Percentiles rank a stretch among this genome's conserved stretches.
Conservation (phyloP, 2,113 vertebrate species). For the Lamprotornis superbus region DNA sequence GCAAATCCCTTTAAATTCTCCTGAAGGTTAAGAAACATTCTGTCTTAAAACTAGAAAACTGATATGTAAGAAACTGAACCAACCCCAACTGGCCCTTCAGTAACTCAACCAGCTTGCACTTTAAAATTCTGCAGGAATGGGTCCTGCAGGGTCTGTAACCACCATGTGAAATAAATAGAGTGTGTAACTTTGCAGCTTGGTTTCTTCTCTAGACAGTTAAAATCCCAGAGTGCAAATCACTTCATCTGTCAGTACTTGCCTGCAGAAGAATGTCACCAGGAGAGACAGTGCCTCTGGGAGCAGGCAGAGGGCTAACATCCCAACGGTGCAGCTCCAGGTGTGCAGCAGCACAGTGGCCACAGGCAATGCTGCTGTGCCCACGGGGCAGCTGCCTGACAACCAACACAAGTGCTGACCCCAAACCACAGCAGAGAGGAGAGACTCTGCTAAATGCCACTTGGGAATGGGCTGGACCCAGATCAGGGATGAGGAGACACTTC, state of each 20-base stretch:
- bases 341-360: neutral
- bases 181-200: neutral
- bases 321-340: neutral
- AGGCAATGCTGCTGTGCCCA: accelerated
- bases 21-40: neutral
- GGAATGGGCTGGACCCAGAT: accelerated
- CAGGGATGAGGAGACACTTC: neutral
- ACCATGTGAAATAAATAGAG: neutral
- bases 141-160: neutral
- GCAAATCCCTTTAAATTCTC: neutral
- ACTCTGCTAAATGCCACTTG: neutral
- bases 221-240: neutral
- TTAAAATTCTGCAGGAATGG: neutral
- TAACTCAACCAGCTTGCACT: neutral
- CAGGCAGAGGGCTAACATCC: neutral
- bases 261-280: neutral
- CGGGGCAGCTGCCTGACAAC: neutral
- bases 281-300: neutral
- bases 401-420: neutral
- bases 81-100: neutral
- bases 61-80: neutral
- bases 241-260: neutral
- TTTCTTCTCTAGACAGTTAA: neutral
- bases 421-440: neutral
- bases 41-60: neutral